Conservation (phyloP, 2,797 vertebrate species). For the Carapus acus region DNA sequence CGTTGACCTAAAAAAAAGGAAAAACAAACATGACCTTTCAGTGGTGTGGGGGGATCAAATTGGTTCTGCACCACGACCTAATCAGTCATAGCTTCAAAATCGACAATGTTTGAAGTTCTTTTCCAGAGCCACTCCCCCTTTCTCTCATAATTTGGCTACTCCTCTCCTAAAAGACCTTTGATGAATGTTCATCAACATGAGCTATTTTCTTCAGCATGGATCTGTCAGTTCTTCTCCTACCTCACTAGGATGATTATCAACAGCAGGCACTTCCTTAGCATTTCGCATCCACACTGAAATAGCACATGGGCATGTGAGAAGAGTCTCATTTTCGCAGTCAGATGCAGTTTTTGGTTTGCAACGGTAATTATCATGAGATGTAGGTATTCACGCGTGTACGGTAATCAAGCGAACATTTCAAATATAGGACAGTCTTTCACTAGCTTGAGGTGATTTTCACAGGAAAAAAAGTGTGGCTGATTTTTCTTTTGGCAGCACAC, state of each 20-base stretch:
- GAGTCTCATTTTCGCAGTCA: constrained; percentile 16
- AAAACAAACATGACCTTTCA: constrained; percentile 11
- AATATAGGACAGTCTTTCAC: too few species aligned
- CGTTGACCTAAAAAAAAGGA: constrained; percentile 80
- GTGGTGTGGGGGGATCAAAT: background rate
- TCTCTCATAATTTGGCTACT: constrained; percentile 7
- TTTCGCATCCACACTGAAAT: constrained; percentile 38
- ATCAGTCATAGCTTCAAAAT: background rate
- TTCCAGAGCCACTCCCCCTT: constrained; percentile 1
- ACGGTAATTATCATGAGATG: constrained; percentile 16
- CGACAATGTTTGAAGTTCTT: constrained; percentile 14
- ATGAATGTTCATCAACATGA: constrained; percentile 24
- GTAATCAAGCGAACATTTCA: constrained; percentile 3
- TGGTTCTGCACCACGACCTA: background rate
- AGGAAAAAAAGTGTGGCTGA: background rate
- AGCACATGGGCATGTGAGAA: constrained; percentile 8
- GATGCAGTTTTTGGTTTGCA: constrained; percentile 9
- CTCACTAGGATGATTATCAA: constrained; percentile 41
- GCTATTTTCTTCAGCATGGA: constrained; percentile 16
- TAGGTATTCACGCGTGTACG: background rate
- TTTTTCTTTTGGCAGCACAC: background rate
- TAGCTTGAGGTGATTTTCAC: background rate
- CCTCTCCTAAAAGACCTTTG: constrained; percentile 11
- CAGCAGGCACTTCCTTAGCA: constrained; percentile 16
- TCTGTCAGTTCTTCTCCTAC: constrained; percentile 11